phyloP scores from a whole-genome alignment of 1,140 invertebrate species.

The Drosophila hydei region DNA sequence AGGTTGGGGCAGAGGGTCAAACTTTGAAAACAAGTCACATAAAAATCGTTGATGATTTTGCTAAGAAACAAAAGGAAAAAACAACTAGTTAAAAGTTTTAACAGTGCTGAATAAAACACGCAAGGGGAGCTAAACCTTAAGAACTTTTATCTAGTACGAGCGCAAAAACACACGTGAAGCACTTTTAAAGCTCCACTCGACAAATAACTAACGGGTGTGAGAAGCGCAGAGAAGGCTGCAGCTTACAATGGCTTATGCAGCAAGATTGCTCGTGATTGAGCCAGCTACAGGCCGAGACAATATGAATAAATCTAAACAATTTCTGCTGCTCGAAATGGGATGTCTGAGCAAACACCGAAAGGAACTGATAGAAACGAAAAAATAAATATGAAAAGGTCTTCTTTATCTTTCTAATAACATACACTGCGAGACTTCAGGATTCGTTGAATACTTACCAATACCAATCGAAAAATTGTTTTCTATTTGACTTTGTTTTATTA shows the following conservation, averaged over 20 bases:
- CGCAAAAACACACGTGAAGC: conserved; percentile 5
- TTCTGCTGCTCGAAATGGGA: too few species aligned
- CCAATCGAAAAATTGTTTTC: too few species aligned
- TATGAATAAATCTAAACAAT: too few species aligned
- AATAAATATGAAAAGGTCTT: too few species aligned
- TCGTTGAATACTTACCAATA: too few species aligned
- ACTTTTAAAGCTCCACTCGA: conserved; percentile 18
- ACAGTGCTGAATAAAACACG: conserved; percentile 29
- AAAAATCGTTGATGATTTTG: conserved; percentile 51
- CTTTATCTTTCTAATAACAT: too few species aligned
- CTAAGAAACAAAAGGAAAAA: conserved; percentile 26
- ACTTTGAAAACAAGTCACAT: conserved; percentile 47
- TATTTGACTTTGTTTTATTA: too few species aligned
- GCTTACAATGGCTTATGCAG: too few species aligned
- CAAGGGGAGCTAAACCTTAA: conserved; percentile 4
- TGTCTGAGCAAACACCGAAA: too few species aligned
- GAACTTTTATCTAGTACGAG: conserved; percentile 11
- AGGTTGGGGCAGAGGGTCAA: neutral
- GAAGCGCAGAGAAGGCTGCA: conserved; percentile 14
- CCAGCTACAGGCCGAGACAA: neutral
- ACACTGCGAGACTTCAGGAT: too few species aligned
- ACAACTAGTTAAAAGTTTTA: conserved; percentile 41
- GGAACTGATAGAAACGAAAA: too few species aligned
- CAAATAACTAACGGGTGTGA: neutral
- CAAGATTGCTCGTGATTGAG: neutral